These are phyloP conservation scores for Cisticola juncidis DNA, from an alignment of 2,113 vertebrate species.

Conservation along the genomic window DNA sequence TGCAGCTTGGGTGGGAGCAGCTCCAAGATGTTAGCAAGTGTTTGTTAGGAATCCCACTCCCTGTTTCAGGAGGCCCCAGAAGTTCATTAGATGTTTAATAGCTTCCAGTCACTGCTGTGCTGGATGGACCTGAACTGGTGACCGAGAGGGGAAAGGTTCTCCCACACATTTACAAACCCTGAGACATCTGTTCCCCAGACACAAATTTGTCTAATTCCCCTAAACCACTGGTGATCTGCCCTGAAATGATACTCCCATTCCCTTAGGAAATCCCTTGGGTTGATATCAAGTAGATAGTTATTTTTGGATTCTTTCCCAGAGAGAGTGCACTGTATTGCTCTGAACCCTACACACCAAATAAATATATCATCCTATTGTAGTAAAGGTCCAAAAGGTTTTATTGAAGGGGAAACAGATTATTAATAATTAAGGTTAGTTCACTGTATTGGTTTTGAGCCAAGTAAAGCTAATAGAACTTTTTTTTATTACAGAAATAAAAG, in stretches of 20 bases:
- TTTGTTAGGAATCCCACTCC: neutral
- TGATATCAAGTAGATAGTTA: conserved; percentile 56
- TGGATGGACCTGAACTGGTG: conserved; percentile 38
- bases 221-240: conserved; percentile 42
- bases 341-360: conserved; percentile 35
- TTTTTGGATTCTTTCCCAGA: conserved; percentile 60
- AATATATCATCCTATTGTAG: neutral
- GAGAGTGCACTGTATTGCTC: conserved; percentile 35
- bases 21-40: neutral
- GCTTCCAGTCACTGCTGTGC: conserved; percentile 16
- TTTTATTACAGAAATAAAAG: neutral
- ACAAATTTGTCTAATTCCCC: conserved; percentile 43
- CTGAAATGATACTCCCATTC: conserved; percentile 36
- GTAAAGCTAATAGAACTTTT: conserved; percentile 15
- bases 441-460: conserved; percentile 50
- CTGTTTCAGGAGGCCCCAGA: conserved; percentile 22
- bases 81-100: conserved; percentile 41
- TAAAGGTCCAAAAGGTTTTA: conserved; percentile 40
- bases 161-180: conserved; percentile 27
- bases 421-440: conserved; percentile 52
- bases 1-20: neutral
- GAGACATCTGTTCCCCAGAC: conserved; percentile 58
- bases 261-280: conserved; percentile 55
- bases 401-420: conserved; percentile 42
- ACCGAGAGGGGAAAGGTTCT: conserved; percentile 44